phyloP scores from a whole-genome alignment of 1,140 invertebrate genomes.

The Ceratina calcarata region DNA sequence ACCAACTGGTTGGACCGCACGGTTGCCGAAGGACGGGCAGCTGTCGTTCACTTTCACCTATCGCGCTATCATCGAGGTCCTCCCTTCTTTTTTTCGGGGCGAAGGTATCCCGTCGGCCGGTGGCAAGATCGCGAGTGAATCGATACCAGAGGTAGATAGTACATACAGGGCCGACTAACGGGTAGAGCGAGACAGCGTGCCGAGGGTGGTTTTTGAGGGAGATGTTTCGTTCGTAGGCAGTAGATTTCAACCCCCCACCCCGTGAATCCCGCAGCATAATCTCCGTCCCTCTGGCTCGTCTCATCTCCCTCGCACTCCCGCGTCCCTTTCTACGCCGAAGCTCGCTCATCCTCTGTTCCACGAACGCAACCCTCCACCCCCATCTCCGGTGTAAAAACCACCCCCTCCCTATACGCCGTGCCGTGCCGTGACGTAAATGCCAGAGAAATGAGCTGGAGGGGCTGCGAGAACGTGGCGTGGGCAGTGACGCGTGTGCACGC shows the following conservation, averaged over 20 bases:
- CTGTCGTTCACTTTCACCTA: constrained; percentile 39
- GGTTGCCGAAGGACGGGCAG: neutral
- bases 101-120: constrained; percentile 60
- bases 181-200: constrained; percentile 55
- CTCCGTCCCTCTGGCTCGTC: constrained; percentile 63
- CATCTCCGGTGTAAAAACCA: constrained; percentile 52
- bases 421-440: constrained; percentile 75
- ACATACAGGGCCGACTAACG: constrained; percentile 55
- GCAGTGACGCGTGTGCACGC: constrained; percentile 79
- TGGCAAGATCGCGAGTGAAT: constrained; percentile 73
- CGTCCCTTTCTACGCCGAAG: constrained; percentile 36
- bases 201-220: constrained; percentile 76
- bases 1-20: neutral
- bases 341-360: constrained; percentile 56
- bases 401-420: constrained; percentile 60
- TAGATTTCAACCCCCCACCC: constrained; percentile 55
- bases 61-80: constrained; percentile 21
- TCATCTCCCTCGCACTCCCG: constrained; percentile 25
- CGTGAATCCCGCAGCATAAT: constrained; percentile 70
- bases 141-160: constrained; percentile 67
- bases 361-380: constrained; percentile 41
- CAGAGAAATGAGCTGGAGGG: constrained; percentile 74
- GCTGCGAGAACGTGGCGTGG: constrained; percentile 72
- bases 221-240: constrained; percentile 77
- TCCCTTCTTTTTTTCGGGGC: constrained; percentile 16